Evolutionary conservation across 2,888 invertebrate species (phyloP).

Genomic region (Hirtodrosophila cameraria): DNA sequence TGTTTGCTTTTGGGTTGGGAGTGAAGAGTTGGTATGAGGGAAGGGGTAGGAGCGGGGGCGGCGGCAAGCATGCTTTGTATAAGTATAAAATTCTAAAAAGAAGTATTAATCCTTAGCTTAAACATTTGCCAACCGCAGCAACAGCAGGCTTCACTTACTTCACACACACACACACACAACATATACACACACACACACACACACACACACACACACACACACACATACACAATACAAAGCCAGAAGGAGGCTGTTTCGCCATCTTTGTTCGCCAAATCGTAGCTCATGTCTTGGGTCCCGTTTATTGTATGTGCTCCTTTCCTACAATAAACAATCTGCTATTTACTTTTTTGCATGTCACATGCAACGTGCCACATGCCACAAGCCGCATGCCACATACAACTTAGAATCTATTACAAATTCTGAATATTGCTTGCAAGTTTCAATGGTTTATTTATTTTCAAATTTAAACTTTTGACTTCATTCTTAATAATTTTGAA

Average conservation of each 20-base stretch:
- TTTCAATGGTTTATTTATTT: no score
- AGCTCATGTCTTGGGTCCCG: constrained; percentile 2
- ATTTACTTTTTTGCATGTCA: constrained; percentile 3
- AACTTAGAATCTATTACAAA: background rate
- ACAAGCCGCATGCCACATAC: constrained; percentile 7
- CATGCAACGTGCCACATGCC: background rate
- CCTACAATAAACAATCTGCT: background rate
- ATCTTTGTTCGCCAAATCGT: constrained; percentile 7
- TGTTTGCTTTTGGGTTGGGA: constrained; percentile 8
- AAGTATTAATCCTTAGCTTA: constrained; percentile 80
- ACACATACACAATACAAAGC: background rate
- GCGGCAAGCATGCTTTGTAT: constrained; percentile 55
- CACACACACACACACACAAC: constrained; percentile 19
- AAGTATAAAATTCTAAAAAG: constrained; percentile 77
- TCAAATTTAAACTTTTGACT: no score
- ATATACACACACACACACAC: constrained; percentile 10
- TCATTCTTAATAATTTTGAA: no score
- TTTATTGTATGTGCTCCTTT: constrained; percentile 7
- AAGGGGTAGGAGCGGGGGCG: background rate
- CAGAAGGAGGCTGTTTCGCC: constrained; percentile 1
- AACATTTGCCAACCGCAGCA: constrained; percentile 76
- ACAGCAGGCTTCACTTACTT: constrained; percentile 30
- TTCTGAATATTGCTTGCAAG: constrained; percentile 3
- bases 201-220: constrained; percentile 10
- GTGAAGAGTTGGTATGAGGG: background rate